Evolutionary conservation across 2,888 invertebrate species (phyloP), one percentile per base, ranked within the genome.

Genomic region (Hybos culiciformis): DNA sequence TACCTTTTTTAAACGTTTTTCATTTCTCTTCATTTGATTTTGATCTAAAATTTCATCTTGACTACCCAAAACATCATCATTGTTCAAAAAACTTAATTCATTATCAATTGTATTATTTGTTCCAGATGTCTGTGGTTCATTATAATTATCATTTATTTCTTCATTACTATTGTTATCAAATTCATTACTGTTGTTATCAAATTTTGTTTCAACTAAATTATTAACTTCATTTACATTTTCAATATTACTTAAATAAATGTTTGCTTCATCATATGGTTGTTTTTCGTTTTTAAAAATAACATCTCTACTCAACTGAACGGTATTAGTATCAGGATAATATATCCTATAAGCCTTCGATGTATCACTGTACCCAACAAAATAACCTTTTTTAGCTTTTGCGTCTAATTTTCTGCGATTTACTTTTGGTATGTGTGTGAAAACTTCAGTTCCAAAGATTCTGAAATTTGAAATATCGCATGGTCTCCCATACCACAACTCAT

Each of bases 401-500:
- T 62, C 57, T 48, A 49, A 53, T 47, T 60, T 61, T 32, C 14
- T 31, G 32, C 56, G 42, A 40, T 51, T 55, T 43, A 58, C 49
- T 43, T 60, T 56, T 2, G 61, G 58, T 37, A 62, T 47, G 37
- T 60, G 56, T 11, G 52, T 53, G 46, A 53, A 53, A n/a, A 54
- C 56, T 44, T 53, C 41, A 15, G 50, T 49, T 9, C 66, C 65
- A 56, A 69, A 67, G 18, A 56, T 51, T 34, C 52, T 51, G 0
- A 50, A 26, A 21, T 40, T 15, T 6, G 14, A 21, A 12, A 48
- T n/a, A 4, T 43, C 37, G 23, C 19, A 38, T 41, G 15, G 24
- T 12, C 17, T 36, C 7, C n/a, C 54, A 34, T 50, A 48, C 61
- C 62, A 64, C n/a, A 55, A 14, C 47, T 66, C 60, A 43, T 53